Evolutionary conservation across 2,113 vertebrate genomes (phyloP).

Genomic region (Choloepus hoffmanni): DNA sequence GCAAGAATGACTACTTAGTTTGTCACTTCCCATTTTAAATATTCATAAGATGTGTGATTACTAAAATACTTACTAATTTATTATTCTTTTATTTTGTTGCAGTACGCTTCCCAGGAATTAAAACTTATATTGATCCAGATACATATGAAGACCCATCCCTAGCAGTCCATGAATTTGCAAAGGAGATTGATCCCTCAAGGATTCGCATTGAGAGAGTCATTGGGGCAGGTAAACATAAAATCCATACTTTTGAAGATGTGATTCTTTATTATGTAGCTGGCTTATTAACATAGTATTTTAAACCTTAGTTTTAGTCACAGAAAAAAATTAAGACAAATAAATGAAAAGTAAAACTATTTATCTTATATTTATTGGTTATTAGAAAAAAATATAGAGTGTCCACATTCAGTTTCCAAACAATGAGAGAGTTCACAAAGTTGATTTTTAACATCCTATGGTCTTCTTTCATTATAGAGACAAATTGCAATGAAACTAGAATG

Average conservation of each 20-base stretch:
- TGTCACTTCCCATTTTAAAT: not conserved
- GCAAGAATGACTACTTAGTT: not conserved
- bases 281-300: slow-evolving; percentile 16
- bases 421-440: slow-evolving; percentile 6
- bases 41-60: not conserved
- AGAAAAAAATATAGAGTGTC: not conserved
- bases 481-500: slow-evolving; percentile 43
- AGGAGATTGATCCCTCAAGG: slow-evolving; percentile 96
- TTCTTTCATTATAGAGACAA: slow-evolving; percentile 53
- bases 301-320: slow-evolving; percentile 13
- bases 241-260: not conserved
- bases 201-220: slow-evolving; percentile 98
- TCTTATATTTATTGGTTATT: not conserved
- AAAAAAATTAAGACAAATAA: not conserved
- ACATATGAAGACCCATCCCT: slow-evolving; percentile 96
- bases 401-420: slow-evolving; percentile 34
- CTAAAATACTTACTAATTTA: slow-evolving; percentile 44
- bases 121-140: slow-evolving; percentile 97
- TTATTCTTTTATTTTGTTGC: slow-evolving; percentile 72
- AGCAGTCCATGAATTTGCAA: slow-evolving; percentile 97
- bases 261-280: slow-evolving; percentile 12
- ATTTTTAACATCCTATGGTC: not conserved
- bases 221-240: slow-evolving; percentile 92
- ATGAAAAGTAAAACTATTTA: not conserved
- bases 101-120: slow-evolving; percentile 94